A percentile compares a stretch with the other conserved stretches of the same genome.
Evolutionary conservation across 2,797 vertebrate genomes (phyloP).

Genomic region (Oophaga sylvatica): DNA sequence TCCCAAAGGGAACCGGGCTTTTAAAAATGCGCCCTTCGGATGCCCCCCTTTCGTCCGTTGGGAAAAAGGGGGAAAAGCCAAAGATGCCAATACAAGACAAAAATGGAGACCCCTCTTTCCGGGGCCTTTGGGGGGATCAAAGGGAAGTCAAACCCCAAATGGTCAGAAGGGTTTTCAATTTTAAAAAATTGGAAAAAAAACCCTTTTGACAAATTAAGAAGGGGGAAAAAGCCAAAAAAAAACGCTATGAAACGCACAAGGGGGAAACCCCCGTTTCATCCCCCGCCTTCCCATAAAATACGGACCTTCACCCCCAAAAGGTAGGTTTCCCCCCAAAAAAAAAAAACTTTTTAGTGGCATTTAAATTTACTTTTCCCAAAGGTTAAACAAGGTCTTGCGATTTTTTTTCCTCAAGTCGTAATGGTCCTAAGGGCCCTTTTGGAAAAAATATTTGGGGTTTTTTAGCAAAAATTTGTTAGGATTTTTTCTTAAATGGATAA

Average conservation of each 20-base stretch:
- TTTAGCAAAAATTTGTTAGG: constrained; percentile 54
- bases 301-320: not conserved
- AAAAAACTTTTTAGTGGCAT: too few relatives aligned
- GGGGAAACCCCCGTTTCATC: not conserved
- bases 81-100: too few relatives aligned
- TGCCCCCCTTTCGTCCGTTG: too few relatives aligned
- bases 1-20: too few relatives aligned
- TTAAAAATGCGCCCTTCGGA: too few relatives aligned
- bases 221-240: not conserved
- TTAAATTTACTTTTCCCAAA: constrained; percentile 49
- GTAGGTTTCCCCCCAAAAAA: too few relatives aligned
- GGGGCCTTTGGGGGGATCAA: too few relatives aligned
- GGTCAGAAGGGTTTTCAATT: too few relatives aligned
- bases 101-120: too few relatives aligned
- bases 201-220: not conserved
- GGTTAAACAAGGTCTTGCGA: not conserved
- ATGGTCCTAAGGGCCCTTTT: constrained; percentile 32
- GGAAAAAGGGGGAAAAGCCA: too few relatives aligned
- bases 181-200: too few relatives aligned
- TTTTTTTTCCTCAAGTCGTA: constrained; percentile 46
- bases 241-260: not conserved
- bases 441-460: constrained; percentile 47
- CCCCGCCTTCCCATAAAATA: not conserved
- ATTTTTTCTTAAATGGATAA: constrained; percentile 24
- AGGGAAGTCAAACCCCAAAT: too few relatives aligned